Evolutionary conservation across 2,797 vertebrate genomes (phyloP).

Genomic region (Poecile montanus): DNA sequence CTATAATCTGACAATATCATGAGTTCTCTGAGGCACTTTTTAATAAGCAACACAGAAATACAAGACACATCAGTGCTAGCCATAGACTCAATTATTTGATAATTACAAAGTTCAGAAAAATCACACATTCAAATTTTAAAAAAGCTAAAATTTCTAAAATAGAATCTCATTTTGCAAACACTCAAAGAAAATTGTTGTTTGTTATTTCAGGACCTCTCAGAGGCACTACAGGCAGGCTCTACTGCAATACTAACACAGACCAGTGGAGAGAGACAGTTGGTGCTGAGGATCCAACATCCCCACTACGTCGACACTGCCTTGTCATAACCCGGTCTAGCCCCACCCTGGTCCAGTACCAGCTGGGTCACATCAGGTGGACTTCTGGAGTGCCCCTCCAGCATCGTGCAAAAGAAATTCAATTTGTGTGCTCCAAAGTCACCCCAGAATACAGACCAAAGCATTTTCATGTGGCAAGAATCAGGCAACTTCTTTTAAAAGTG

Average conservation of each 20-base stretch:
- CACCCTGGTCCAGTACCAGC: background rate
- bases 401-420: background rate
- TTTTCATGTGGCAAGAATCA: background rate
- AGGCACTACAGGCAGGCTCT: background rate
- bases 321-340: background rate
- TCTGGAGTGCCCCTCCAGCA: background rate
- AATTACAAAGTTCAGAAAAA: background rate
- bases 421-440: background rate
- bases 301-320: fast-evolving
- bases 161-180: background rate
- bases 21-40: background rate
- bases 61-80: background rate
- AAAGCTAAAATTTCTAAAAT: background rate
- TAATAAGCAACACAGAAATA: background rate
- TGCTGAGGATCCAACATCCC: background rate
- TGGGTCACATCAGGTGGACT: background rate
- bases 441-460: background rate
- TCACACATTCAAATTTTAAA: background rate
- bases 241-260: background rate
- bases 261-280: fast-evolving
- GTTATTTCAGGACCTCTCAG: background rate
- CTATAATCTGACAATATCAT: background rate
- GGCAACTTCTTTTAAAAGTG: background rate
- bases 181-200: background rate
- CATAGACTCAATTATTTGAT: background rate